Conservation (phyloP, 2,888 invertebrate genomes). For the Drosophila melanosoma region DNA sequence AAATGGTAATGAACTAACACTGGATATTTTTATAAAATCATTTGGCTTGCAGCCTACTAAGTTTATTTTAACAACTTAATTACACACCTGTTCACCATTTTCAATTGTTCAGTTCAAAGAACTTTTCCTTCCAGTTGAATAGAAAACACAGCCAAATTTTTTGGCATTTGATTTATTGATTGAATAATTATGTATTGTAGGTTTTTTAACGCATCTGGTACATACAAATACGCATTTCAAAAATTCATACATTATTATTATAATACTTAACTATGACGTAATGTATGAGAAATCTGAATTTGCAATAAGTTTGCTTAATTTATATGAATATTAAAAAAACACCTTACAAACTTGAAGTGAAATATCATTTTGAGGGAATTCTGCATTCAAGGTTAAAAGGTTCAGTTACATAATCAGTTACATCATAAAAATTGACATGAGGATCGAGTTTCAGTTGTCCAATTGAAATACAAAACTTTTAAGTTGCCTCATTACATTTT, state of each 20-base stretch:
- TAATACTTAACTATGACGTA: constrained; percentile 78
- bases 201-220: constrained; percentile 67
- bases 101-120: neutral
- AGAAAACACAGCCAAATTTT: constrained; percentile 9
- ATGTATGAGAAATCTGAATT: constrained; percentile 71
- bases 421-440: constrained; percentile 59
- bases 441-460: constrained; percentile 48
- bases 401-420: constrained; percentile 48
- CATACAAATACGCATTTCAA: constrained; percentile 68
- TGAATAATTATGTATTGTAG: constrained; percentile 77
- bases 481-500: constrained; percentile 44
- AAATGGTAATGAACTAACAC: too few species aligned
- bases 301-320: constrained; percentile 67
- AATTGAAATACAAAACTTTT: constrained; percentile 41
- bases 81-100: neutral
- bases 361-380: constrained; percentile 57
- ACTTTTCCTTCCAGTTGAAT: neutral
- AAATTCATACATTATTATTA: constrained; percentile 74
- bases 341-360: constrained; percentile 67
- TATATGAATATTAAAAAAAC: constrained; percentile 70
- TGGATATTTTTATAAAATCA: neutral
- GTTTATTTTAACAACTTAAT: neutral
- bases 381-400: constrained; percentile 45
- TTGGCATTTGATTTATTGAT: constrained; percentile 80
- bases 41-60: neutral